Conservation (phyloP, 1,140 invertebrate genomes). For the Drosophila watanabei region DNA sequence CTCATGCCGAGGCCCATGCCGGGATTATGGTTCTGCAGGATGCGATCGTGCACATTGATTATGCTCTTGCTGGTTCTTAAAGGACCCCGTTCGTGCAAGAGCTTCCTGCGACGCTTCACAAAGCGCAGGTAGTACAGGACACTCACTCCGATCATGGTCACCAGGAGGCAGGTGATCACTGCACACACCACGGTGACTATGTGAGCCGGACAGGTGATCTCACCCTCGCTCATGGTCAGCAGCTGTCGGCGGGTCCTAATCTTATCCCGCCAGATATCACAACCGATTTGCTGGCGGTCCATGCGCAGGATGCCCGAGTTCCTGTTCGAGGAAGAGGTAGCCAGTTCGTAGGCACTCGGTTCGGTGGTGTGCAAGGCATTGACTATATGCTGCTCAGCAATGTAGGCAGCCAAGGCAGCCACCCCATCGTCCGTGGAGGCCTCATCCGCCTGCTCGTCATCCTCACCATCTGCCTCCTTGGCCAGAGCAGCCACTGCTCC, state of each 20-base stretch:
- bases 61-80: slow-evolving; percentile 81
- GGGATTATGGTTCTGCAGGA: slow-evolving; percentile 75
- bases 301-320: slow-evolving; percentile 66
- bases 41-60: slow-evolving; percentile 83
- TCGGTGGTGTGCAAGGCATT: slow-evolving; percentile 76
- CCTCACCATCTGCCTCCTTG: slow-evolving; percentile 60
- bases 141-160: slow-evolving; percentile 77
- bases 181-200: slow-evolving; percentile 85
- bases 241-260: slow-evolving; percentile 62
- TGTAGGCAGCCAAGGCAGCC: slow-evolving; percentile 68
- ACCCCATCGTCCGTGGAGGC: slow-evolving; percentile 61
- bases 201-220: slow-evolving; percentile 85
- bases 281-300: slow-evolving; percentile 81
- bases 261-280: slow-evolving; percentile 81
- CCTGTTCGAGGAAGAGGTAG: slow-evolving; percentile 45
- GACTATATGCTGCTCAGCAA: slow-evolving; percentile 74
- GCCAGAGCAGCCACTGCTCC: slow-evolving; percentile 76
- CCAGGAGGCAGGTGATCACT: slow-evolving; percentile 76
- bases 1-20: slow-evolving; percentile 63
- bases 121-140: slow-evolving; percentile 83
- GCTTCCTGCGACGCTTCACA: slow-evolving; percentile 77
- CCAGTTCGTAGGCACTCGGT: slow-evolving; percentile 66
- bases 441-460: slow-evolving; percentile 53
- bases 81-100: slow-evolving; percentile 72
- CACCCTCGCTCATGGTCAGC: slow-evolving; percentile 76